phyloP scores from a whole-genome alignment of 2,888 invertebrate species.

The Phortica okadai region DNA sequence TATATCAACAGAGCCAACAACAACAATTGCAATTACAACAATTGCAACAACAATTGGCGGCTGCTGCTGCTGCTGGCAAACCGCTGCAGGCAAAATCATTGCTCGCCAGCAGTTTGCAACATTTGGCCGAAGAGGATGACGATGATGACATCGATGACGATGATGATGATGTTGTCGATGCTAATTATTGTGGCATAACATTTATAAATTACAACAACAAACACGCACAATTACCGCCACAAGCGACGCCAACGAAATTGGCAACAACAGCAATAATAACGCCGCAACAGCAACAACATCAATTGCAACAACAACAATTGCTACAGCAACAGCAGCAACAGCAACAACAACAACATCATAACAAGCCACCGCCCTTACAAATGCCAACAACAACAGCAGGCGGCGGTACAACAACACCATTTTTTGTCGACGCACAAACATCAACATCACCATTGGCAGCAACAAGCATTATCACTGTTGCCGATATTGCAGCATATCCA shows the following conservation, averaged over 20 bases:
- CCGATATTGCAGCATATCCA: conserved; percentile 53
- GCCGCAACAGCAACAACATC: conserved; percentile 64
- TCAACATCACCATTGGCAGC: conserved; percentile 68
- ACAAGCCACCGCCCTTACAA: conserved; percentile 54
- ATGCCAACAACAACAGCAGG: conserved; percentile 41
- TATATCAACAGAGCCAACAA: conserved; percentile 60
- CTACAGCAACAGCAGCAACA: conserved; percentile 52
- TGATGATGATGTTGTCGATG: conserved; percentile 94
- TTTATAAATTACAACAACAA: conserved; percentile 85
- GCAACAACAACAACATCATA: conserved; percentile 46
- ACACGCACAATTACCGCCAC: conserved; percentile 78
- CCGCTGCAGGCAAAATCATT: conserved; percentile 96
- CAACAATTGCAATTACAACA: conserved; percentile 64
- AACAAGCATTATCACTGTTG: conserved; percentile 52
- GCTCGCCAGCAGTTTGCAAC: conserved; percentile 95
- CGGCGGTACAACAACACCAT: conserved; percentile 44
- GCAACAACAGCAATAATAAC: conserved; percentile 51
- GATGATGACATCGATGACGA: conserved; percentile 97
- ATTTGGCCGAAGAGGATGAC: conserved; percentile 96
- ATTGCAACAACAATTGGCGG: conserved; percentile 83
- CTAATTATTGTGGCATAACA: conserved; percentile 88
- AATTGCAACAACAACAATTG: conserved; percentile 53
- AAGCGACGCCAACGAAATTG: conserved; percentile 57
- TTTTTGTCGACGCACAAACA: conserved; percentile 72
- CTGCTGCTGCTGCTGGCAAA: conserved; percentile 96